Percentiles rank a stretch among this genome's conserved stretches.
These are phyloP conservation scores for Macquaria australasica DNA, from an alignment of 2,113 vertebrate genomes.

Conservation along the genomic window DNA sequence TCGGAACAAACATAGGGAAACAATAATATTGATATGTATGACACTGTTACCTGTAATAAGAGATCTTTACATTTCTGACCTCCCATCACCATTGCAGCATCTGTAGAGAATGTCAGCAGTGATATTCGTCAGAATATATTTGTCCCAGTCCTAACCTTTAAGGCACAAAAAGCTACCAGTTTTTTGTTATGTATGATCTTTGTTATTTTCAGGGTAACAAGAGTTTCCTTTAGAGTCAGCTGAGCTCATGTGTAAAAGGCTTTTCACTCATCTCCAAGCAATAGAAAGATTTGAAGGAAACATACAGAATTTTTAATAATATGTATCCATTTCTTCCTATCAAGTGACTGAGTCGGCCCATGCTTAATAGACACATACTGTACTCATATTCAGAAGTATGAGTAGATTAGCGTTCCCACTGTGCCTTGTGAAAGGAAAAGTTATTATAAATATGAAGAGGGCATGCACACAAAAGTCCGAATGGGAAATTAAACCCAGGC, in stretches of 20 bases:
- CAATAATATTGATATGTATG: background rate
- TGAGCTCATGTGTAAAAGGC: background rate
- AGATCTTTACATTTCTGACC: background rate
- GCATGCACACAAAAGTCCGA: background rate
- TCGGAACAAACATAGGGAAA: background rate
- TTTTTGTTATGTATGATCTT: background rate
- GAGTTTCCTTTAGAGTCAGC: background rate
- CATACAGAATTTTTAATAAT: background rate
- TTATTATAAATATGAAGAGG: conserved; percentile 17
- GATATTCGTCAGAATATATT: background rate
- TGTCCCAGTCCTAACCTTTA: background rate
- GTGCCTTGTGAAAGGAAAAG: background rate
- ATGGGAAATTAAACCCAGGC: conserved; percentile 10
- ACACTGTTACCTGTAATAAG: background rate
- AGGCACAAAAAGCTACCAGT: background rate
- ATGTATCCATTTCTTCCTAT: background rate
- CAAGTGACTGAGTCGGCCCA: background rate
- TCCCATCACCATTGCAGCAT: background rate
- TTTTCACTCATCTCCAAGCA: background rate
- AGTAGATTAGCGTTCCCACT: background rate
- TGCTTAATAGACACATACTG: background rate
- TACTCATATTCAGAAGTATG: background rate
- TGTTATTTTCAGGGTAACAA: background rate
- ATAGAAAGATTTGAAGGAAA: background rate
- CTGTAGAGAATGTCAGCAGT: background rate